These are phyloP conservation scores for Xiphorhynchus erythropygius DNA, from an alignment of 2,797 vertebrate genomes.

Conservation along the genomic window DNA sequence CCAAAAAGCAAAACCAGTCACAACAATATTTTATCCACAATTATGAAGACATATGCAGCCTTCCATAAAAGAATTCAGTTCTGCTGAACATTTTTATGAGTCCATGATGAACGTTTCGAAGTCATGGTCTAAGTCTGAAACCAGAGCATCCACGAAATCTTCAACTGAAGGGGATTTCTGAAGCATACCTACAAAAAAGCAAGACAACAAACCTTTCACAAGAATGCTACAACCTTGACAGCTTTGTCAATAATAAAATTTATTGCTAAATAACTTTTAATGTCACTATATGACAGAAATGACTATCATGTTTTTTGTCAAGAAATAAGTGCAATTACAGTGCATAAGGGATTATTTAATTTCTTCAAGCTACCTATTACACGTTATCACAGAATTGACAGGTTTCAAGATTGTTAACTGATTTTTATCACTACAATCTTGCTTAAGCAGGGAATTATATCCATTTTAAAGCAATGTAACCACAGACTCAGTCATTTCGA, in stretches of 20 bases:
- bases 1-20: not conserved
- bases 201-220: not conserved
- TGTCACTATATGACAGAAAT: not conserved
- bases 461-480: not conserved
- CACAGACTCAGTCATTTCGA: not conserved
- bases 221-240: not conserved
- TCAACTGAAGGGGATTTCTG: slow-evolving; percentile 88
- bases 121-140: slow-evolving; percentile 91
- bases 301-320: not conserved
- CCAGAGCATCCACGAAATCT: slow-evolving; percentile 92
- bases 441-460: not conserved
- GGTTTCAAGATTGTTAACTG: not conserved
- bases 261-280: not conserved
- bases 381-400: not conserved
- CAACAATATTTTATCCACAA: not conserved
- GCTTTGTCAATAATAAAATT: not conserved
- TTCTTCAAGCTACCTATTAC: not conserved
- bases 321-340: not conserved
- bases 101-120: slow-evolving; percentile 93
- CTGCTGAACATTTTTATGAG: slow-evolving; percentile 79
- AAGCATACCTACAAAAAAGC: slow-evolving; percentile 87
- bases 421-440: not conserved
- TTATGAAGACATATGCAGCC: not conserved
- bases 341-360: not conserved
- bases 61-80: not conserved